A percentile compares a stretch with the other conserved stretches of the same genome.
Evolutionary conservation across 2,888 invertebrate species (phyloP).

Genomic region (Fissipunctia ypsillon): DNA sequence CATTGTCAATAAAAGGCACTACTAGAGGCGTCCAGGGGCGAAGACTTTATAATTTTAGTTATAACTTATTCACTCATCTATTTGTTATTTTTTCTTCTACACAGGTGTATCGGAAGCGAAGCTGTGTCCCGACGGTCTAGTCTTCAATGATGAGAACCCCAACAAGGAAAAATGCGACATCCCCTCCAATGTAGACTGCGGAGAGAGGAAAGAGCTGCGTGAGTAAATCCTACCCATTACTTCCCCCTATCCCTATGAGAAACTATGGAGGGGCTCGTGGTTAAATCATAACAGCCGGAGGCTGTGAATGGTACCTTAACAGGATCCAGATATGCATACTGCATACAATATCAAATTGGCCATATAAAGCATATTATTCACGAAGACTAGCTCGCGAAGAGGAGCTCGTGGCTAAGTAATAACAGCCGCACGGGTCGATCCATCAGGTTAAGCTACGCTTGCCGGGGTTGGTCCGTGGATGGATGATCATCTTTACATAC

Average conservation of each 20-base stretch:
- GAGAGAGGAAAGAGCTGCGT: conserved; percentile 94
- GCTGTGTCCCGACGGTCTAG: conserved; percentile 94
- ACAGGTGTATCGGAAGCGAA: conserved; percentile 91
- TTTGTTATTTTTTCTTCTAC: neutral
- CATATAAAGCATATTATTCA: too few species aligned
- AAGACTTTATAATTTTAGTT: neutral
- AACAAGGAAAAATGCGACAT: conserved; percentile 94
- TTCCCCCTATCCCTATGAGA: neutral
- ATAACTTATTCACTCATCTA: neutral
- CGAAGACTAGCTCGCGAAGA: too few species aligned
- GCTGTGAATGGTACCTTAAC: too few species aligned
- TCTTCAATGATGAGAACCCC: conserved; percentile 93
- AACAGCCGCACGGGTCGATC: neutral
- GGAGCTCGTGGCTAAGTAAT: neutral
- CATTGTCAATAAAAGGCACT: neutral
- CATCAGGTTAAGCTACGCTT: neutral
- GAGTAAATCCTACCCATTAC: conserved; percentile 77
- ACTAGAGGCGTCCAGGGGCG: neutral
- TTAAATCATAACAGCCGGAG: neutral
- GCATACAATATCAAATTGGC: too few species aligned
- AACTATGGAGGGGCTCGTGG: neutral
- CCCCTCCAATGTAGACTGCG: conserved; percentile 94
- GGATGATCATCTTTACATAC: too few species aligned
- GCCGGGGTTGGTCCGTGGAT: neutral
- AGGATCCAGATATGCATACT: too few species aligned